Conservation (phyloP, 2,797 vertebrate species). For the Cottoperca gobio region DNA sequence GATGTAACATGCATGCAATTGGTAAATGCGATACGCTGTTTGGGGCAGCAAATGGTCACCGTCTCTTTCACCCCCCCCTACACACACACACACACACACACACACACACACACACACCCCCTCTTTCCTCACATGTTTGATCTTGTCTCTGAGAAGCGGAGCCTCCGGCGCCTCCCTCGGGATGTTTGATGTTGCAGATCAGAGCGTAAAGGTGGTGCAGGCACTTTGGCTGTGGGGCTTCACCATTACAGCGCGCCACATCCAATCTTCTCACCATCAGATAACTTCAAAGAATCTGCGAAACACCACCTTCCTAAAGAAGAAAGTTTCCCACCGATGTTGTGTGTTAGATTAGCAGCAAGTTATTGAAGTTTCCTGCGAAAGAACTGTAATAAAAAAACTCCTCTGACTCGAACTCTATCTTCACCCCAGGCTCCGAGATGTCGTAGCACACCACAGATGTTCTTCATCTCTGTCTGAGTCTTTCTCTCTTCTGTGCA, state of each 20-base stretch:
- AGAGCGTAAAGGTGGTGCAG: constrained; percentile 59
- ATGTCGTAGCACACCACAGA: constrained; percentile 34
- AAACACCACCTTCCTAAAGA: constrained; percentile 61
- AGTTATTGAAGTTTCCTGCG: constrained; percentile 62
- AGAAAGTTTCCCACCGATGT: constrained; percentile 55
- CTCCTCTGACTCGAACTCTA: constrained; percentile 39
- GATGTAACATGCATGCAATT: constrained; percentile 76
- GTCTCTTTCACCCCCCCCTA: constrained; percentile 47
- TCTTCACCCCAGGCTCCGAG: constrained; percentile 50
- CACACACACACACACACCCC: too few species aligned
- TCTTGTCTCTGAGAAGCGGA: constrained; percentile 56
- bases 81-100: too few species aligned
- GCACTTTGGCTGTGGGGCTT: constrained; percentile 59
- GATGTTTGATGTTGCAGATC: constrained; percentile 83
- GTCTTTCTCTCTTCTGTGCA: constrained; percentile 48
- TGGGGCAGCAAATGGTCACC: constrained; percentile 70
- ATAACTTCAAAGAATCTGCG: constrained; percentile 75
- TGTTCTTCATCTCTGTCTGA: constrained; percentile 42
- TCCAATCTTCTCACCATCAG: constrained; percentile 71
- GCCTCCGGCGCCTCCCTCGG: constrained; percentile 55
- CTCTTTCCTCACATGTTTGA: constrained; percentile 68
- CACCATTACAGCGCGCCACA: constrained; percentile 54
- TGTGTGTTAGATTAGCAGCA: constrained; percentile 57
- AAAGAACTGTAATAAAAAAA: constrained; percentile 10
- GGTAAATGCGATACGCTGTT: constrained; percentile 56